Evolutionary conservation across 2,797 vertebrate genomes (phyloP), one percentile per base, ranked within the genome.

Genomic region (Falco peregrinus): DNA sequence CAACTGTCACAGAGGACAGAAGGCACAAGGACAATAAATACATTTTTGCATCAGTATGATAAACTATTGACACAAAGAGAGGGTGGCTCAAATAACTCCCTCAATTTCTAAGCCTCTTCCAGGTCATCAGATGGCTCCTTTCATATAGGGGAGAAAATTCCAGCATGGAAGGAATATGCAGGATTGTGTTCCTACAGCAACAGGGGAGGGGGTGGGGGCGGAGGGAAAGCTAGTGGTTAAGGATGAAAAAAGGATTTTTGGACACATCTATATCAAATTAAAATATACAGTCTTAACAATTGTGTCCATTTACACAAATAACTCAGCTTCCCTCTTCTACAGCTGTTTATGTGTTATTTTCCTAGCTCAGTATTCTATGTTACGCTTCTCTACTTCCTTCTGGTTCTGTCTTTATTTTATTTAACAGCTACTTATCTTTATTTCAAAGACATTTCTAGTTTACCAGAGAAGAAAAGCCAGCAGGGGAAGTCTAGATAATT

Each of bases 391-490:
- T 90, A 26, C 54, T 79, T 84, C 54, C 13, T 47, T 77, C 45
- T 76, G 28, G 5, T 76, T 65, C 43, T 85, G 48, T 14, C 35
- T 70, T 92, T 85, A n/a, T 50, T 95, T 50, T 37, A 48, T 85
- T 67, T 77, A 80, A 56, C 24, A 77, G 29, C 63, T 78, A 50
- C 56, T 95, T 94, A 84, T 33, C 65, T 87, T 65, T 80, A 70
- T 69, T 93, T 93, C 54, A 92, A 92, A 92, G 65, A 67, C 19
- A 33, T 57, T 77, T 94, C 37, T 81, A 50, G 41, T 78, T 91
- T 90, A 76, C 61, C 33, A 75, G 43, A 1, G 6, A 81, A 64
- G 54, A 61, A 84, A 79, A 95, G 18, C 31, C 78, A 87, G 63
- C 35, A 73, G 43, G 35, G 21, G 26, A 90, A 68, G 37, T 61